phyloP scores from a whole-genome alignment of 2,888 invertebrate species.

The Crepidodera aurea region DNA sequence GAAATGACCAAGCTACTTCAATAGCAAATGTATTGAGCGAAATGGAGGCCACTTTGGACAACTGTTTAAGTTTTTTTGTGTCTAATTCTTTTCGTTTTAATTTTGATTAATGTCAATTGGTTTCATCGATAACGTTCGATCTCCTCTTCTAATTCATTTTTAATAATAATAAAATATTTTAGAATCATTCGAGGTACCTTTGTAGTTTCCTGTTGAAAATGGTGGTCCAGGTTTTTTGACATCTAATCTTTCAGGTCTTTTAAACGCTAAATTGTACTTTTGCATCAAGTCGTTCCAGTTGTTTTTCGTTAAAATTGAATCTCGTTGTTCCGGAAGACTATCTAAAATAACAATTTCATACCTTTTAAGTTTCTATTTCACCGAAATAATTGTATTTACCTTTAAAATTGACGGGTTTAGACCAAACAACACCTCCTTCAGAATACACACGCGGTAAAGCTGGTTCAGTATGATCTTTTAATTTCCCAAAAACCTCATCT shows the following conservation, averaged over 20 bases:
- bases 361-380: background rate
- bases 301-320: slow-evolving; percentile 48
- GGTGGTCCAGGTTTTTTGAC: slow-evolving; percentile 95
- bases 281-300: slow-evolving; percentile 68
- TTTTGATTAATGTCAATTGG: too few species aligned
- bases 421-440: slow-evolving; percentile 66
- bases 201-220: slow-evolving; percentile 65
- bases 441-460: slow-evolving; percentile 64
- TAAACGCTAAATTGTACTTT: slow-evolving; percentile 79
- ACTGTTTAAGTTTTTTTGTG: too few species aligned
- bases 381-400: slow-evolving; percentile 18
- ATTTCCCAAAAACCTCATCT: slow-evolving; percentile 51
- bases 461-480: slow-evolving; percentile 46
- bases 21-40: too few species aligned
- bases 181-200: too few species aligned
- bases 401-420: slow-evolving; percentile 31
- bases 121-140: too few species aligned
- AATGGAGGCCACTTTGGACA: too few species aligned
- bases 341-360: slow-evolving; percentile 1
- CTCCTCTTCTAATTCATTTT: too few species aligned
- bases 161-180: too few species aligned
- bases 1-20: too few species aligned
- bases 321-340: slow-evolving; percentile 28
- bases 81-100: too few species aligned
- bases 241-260: slow-evolving; percentile 87